Conservation (phyloP, 2,797 vertebrate genomes). For the Chaetophractus vellerosus region DNA sequence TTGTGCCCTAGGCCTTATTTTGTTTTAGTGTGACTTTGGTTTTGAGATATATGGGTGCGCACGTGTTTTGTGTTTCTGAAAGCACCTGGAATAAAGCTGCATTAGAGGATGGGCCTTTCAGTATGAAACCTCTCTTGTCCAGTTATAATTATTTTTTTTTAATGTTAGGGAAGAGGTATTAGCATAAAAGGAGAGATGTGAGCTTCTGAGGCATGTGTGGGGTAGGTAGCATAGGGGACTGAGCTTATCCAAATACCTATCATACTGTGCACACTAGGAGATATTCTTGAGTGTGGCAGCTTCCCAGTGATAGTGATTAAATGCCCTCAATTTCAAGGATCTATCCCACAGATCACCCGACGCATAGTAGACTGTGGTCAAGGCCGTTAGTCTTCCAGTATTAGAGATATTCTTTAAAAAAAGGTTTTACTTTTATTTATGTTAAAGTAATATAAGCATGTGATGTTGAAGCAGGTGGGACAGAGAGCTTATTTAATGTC, state of each 20-base stretch:
- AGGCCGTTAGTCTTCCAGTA: background rate
- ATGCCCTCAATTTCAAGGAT: background rate
- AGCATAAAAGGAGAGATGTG: background rate
- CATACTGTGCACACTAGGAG: accelerated
- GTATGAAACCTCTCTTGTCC: background rate
- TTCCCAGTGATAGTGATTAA: background rate
- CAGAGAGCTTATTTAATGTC: background rate
- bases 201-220: no score
- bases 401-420: background rate
- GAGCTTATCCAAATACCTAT: no score
- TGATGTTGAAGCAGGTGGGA: background rate
- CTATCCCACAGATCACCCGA: no score
- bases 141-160: no score
- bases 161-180: background rate
- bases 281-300: accelerated
- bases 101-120: background rate
- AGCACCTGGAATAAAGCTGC: background rate
- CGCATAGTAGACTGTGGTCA: background rate
- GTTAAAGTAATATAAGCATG: background rate
- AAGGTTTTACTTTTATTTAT: background rate
- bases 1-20: background rate
- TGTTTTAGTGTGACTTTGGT: background rate
- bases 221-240: accelerated
- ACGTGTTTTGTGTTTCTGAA: background rate
- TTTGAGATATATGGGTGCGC: no score